These are phyloP conservation scores for Lepus americanus DNA, from an alignment of 2,113 vertebrate genomes.

Conservation along the genomic window DNA sequence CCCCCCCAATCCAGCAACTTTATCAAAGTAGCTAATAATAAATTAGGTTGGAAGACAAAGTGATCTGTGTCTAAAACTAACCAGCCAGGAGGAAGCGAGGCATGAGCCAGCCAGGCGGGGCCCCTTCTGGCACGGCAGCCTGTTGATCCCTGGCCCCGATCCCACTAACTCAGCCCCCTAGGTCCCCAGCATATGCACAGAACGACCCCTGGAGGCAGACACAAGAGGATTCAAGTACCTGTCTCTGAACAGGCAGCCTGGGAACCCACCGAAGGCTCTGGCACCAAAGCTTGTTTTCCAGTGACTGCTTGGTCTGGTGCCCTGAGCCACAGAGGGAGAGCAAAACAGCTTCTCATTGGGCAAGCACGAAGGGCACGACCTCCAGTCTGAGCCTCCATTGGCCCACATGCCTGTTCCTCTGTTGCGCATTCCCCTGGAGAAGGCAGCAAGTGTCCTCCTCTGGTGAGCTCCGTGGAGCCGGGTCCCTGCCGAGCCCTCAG, in stretches of 20 bases:
- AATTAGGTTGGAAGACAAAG: background rate
- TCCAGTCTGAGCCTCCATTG: slow-evolving; percentile 70
- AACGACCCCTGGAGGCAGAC: background rate
- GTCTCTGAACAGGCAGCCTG: slow-evolving; percentile 32
- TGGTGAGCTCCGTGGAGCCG: background rate
- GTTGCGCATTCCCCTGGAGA: slow-evolving; percentile 48
- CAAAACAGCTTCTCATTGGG: slow-evolving; percentile 77
- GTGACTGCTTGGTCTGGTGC: background rate
- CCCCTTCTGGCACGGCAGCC: background rate
- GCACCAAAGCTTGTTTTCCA: slow-evolving; percentile 74
- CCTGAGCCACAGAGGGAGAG: slow-evolving; percentile 28
- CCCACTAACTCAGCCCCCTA: background rate
- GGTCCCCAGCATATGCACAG: background rate
- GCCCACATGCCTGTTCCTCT: background rate
- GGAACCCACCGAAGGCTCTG: slow-evolving; percentile 40
- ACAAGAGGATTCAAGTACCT: slow-evolving; percentile 65
- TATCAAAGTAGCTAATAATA: slow-evolving; percentile 15
- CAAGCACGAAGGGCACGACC: slow-evolving; percentile 8
- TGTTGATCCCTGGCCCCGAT: background rate
- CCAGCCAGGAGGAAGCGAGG: background rate
- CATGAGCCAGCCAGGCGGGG: background rate
- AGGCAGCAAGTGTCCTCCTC: slow-evolving; percentile 52
- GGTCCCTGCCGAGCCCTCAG: background rate
- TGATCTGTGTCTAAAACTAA: slow-evolving; percentile 1
- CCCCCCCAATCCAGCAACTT: background rate